These are phyloP conservation scores for Leucopsar rothschildi DNA, from an alignment of 2,113 vertebrate species.

Conservation along the genomic window DNA sequence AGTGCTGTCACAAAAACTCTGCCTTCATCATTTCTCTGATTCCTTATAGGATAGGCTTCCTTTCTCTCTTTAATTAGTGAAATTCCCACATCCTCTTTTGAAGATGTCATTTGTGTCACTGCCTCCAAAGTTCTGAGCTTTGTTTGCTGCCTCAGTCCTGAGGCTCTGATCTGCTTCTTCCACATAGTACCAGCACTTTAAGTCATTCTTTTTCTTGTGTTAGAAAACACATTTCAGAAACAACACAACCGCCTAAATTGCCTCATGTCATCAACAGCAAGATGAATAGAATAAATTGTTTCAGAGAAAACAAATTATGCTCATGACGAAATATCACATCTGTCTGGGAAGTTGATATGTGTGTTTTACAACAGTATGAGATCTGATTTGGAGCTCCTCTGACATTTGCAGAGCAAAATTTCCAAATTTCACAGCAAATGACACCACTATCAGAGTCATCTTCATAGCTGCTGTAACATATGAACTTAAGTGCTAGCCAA, in stretches of 20 bases:
- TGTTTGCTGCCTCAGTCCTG: neutral
- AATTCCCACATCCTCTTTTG: neutral
- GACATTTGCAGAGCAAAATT: neutral
- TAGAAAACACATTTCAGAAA: neutral
- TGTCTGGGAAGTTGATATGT: neutral
- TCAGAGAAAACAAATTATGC: neutral
- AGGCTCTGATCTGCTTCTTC: neutral
- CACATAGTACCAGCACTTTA: neutral
- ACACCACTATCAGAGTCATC: neutral
- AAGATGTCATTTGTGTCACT: neutral
- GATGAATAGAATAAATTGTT: neutral
- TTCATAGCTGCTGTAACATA: neutral
- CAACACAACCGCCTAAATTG: neutral
- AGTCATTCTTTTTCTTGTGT: neutral
- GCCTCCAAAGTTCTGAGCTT: neutral
- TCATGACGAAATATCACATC: neutral
- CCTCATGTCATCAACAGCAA: neutral
- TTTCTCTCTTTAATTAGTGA: neutral
- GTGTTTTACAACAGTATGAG: neutral
- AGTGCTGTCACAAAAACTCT: neutral
- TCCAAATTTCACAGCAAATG: neutral
- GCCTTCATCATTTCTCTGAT: neutral
- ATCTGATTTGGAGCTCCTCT: neutral
- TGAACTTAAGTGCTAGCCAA: neutral
- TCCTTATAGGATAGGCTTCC: neutral